These are phyloP conservation scores for Lepidostoma basale DNA, from an alignment of 1,140 invertebrate species.

Conservation along the genomic window DNA sequence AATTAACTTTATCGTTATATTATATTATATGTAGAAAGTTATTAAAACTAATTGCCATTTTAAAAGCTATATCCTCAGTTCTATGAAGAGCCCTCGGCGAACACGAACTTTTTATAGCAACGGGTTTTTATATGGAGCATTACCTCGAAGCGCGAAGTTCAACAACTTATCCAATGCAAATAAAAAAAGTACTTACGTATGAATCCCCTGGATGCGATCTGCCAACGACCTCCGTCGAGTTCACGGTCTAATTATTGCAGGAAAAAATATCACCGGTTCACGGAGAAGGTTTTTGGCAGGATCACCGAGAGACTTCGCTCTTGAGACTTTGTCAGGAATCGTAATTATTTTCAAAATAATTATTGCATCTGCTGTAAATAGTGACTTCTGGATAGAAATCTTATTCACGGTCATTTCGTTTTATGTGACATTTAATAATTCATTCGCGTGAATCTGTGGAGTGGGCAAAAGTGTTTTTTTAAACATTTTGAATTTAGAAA, in stretches of 20 bases:
- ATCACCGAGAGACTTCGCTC: background rate
- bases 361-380: background rate
- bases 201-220: background rate
- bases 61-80: too few relatives aligned
- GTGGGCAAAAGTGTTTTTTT: too few relatives aligned
- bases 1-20: too few relatives aligned
- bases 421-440: background rate
- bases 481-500: too few relatives aligned
- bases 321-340: background rate
- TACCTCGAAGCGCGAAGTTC: slow-evolving; percentile 1
- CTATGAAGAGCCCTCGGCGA: too few relatives aligned
- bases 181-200: slow-evolving; percentile 1
- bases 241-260: slow-evolving; percentile 4
- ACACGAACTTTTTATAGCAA: too few relatives aligned
- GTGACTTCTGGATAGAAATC: background rate
- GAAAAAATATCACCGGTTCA: slow-evolving; percentile 17
- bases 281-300: slow-evolving; percentile 9
- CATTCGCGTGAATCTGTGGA: too few relatives aligned
- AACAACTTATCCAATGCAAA: slow-evolving; percentile 2
- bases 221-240: background rate
- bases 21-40: too few relatives aligned
- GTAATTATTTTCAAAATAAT: background rate
- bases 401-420: background rate
- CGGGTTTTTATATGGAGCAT: background rate
- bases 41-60: too few relatives aligned